Conservation (phyloP, 2,113 vertebrate species). For the Furnarius figulus region DNA sequence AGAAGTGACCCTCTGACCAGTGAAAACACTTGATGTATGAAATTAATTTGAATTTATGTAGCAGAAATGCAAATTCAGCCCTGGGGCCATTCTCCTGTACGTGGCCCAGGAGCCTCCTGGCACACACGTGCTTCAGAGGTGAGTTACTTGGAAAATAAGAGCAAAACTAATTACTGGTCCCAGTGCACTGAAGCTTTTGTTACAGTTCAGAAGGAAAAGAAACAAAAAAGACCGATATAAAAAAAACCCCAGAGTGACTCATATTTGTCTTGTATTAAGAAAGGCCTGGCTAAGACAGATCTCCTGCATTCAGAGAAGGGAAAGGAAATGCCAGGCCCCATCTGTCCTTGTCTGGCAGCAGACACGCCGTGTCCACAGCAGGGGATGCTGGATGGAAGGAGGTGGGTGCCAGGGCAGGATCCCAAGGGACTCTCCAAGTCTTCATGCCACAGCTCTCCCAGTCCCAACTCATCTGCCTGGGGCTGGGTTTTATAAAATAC, state of each 20-base stretch:
- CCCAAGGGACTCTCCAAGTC: neutral
- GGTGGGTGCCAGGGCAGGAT: neutral
- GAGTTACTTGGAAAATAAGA: neutral
- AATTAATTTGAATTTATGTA: constrained; percentile 14
- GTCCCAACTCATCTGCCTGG: neutral
- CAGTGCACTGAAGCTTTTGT: neutral
- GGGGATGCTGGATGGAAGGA: neutral
- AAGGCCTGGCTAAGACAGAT: neutral
- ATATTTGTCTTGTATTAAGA: neutral
- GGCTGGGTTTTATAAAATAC: neutral
- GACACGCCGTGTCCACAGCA: rapidly evolving
- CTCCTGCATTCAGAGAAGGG: neutral
- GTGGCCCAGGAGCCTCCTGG: neutral
- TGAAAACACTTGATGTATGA: neutral
- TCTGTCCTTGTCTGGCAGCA: neutral
- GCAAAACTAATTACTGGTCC: neutral
- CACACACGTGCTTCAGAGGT: neutral
- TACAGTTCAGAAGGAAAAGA: neutral
- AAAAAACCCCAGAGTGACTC: neutral
- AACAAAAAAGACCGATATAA: neutral
- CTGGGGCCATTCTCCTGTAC: neutral
- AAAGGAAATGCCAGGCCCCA: neutral
- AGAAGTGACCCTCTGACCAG: neutral
- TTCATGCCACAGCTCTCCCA: neutral
- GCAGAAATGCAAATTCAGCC: constrained; percentile 39